Evolutionary conservation across 2,888 invertebrate species (phyloP).

Genomic region (Microctonus hyperodae): DNA sequence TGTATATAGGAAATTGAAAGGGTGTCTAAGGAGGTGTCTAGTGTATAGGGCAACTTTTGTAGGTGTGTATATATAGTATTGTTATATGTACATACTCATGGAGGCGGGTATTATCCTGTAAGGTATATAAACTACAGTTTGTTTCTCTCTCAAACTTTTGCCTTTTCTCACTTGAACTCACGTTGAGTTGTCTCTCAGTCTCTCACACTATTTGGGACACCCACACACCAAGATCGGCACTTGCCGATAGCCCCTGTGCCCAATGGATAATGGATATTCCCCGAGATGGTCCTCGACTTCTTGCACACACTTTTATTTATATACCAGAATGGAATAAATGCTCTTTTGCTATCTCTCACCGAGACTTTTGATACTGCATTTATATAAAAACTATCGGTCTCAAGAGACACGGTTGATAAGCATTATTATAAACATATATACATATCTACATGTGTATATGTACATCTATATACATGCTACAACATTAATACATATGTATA

Average conservation of each 20-base stretch:
- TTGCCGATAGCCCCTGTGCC: constrained; percentile 51
- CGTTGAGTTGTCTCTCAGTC: constrained; percentile 48
- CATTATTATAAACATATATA: too few relatives aligned
- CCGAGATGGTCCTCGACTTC: constrained; percentile 31
- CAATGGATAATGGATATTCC: constrained; percentile 52
- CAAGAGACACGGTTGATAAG: background rate
- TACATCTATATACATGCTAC: too few relatives aligned
- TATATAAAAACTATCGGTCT: background rate
- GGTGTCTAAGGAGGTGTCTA: constrained; percentile 61
- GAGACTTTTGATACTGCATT: background rate
- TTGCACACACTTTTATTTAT: constrained; percentile 3
- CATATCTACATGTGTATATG: too few relatives aligned
- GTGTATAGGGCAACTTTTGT: constrained; percentile 38
- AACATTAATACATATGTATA: too few relatives aligned
- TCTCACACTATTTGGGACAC: constrained; percentile 47
- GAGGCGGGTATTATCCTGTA: constrained; percentile 51
- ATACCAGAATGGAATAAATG: constrained; percentile 2
- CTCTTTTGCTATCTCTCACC: constrained; percentile 31
- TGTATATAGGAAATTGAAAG: constrained; percentile 62
- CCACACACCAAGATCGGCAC: constrained; percentile 53
- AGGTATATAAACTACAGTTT: constrained; percentile 43
- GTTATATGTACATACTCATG: constrained; percentile 34
- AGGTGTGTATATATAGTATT: constrained; percentile 11
- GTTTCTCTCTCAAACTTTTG: constrained; percentile 24
- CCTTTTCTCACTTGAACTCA: constrained; percentile 39